A percentile compares a stretch with the other conserved stretches of the same genome.
Evolutionary conservation across 2,888 invertebrate genomes (phyloP).

Genomic region (Acleris sparsana): DNA sequence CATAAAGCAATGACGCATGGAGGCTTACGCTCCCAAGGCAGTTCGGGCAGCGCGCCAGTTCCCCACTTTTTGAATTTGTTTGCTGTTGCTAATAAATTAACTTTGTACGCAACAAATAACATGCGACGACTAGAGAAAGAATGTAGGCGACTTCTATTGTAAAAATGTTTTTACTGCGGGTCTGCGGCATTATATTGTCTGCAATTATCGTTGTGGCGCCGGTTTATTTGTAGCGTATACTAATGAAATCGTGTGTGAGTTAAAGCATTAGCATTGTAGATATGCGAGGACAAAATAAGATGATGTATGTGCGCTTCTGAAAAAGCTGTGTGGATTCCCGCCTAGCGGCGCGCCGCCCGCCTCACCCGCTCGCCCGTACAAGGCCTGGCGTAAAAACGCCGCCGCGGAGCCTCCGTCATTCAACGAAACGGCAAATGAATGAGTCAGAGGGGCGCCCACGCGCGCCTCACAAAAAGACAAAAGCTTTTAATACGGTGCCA

Average conservation of each 20-base stretch:
- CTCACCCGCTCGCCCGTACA: conserved; percentile 40
- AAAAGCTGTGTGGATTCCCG: conserved; percentile 13
- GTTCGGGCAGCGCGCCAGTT: conserved; percentile 52
- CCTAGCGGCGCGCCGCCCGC: conserved; percentile 31
- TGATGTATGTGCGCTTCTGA: conserved; percentile 6
- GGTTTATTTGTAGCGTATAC: background rate
- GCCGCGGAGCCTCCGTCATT: conserved; percentile 61
- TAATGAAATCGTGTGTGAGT: conserved; percentile 4
- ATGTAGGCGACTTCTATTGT: conserved; percentile 1
- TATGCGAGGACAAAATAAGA: conserved; percentile 10
- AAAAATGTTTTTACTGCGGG: conserved; percentile 15
- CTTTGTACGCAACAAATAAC: conserved; percentile 19
- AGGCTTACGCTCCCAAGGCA: conserved; percentile 38
- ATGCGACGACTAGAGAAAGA: conserved; percentile 3
- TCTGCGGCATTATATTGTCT: conserved; percentile 1
- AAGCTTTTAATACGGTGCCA: conserved; percentile 62
- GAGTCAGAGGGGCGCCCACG: conserved; percentile 75
- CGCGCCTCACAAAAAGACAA: conserved; percentile 63
- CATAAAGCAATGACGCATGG: conserved; percentile 35
- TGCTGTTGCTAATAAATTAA: conserved; percentile 48
- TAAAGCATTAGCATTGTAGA: conserved; percentile 5
- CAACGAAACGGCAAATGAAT: conserved; percentile 70
- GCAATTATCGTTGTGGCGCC: conserved; percentile 1
- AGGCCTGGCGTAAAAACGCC: conserved; percentile 41
- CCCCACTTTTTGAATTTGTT: conserved; percentile 49